Conservation (phyloP, 2,888 invertebrate species). For the Eupithecia pulchellata region DNA sequence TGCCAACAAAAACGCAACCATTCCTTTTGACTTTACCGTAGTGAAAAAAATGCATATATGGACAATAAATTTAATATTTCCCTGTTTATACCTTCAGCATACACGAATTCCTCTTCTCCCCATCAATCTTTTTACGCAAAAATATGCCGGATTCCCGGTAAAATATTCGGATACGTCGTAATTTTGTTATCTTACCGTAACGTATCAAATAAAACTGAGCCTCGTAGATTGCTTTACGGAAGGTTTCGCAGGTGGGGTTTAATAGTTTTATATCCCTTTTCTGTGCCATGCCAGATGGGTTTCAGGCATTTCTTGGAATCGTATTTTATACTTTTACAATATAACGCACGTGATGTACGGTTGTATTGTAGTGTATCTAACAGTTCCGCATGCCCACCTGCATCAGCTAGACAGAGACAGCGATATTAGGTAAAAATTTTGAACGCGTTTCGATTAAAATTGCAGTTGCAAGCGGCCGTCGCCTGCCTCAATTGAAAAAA, state of each 20-base stretch:
- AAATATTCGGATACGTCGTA: slow-evolving; percentile 47
- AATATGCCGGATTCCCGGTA: slow-evolving; percentile 43
- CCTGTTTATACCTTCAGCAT: neutral
- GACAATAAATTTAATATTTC: neutral
- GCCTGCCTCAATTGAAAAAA: no score
- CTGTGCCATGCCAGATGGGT: slow-evolving; percentile 10
- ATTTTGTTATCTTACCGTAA: slow-evolving; percentile 46
- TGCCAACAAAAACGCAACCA: no score
- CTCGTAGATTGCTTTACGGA: slow-evolving; percentile 38
- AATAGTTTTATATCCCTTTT: slow-evolving; percentile 31
- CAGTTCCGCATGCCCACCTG: no score
- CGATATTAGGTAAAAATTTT: no score
- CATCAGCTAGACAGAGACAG: no score
- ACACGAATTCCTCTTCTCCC: neutral
- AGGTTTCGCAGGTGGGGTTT: slow-evolving; percentile 30
- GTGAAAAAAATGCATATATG: neutral
- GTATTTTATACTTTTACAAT: neutral
- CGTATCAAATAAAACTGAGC: slow-evolving; percentile 44
- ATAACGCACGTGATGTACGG: no score
- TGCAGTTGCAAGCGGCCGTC: no score
- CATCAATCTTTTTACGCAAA: slow-evolving; percentile 35
- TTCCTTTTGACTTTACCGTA: no score
- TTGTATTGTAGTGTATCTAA: no score
- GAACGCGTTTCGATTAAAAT: no score
- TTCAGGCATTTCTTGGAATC: slow-evolving; percentile 4